phyloP scores from a whole-genome alignment of 2,797 vertebrate species.

The Pangasius larnaudii region DNA sequence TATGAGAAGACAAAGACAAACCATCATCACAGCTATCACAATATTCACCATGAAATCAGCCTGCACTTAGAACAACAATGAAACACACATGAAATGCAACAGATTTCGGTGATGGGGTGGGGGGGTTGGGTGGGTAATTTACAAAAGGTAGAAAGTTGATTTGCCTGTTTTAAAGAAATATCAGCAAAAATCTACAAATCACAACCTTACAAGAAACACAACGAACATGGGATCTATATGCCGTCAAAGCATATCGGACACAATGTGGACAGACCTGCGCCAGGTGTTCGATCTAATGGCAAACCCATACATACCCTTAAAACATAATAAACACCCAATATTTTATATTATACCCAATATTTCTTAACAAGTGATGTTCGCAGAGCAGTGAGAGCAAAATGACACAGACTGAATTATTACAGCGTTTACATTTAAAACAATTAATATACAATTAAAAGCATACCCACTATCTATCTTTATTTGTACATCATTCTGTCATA shows the following conservation, averaged over 20 bases:
- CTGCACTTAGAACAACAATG: background rate
- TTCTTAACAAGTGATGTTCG: background rate
- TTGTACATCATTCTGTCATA: background rate
- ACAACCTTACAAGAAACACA: background rate
- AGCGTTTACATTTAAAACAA: background rate
- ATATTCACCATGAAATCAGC: background rate
- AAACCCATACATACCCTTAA: background rate
- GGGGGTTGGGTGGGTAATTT: too few species aligned
- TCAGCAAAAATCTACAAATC: background rate
- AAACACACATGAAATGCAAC: background rate
- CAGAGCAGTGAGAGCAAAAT: background rate
- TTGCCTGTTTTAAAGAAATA: background rate
- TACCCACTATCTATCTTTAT: background rate
- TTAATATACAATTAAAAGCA: background rate
- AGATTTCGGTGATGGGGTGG: background rate
- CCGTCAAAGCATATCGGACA: background rate
- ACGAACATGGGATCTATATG: background rate
- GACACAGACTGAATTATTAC: background rate
- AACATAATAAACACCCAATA: background rate
- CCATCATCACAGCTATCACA: background rate
- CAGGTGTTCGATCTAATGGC: background rate
- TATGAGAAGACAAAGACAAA: slow-evolving; percentile 56
- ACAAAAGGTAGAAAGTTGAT: background rate
- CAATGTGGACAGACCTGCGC: background rate
- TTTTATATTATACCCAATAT: background rate